Base-by-base conservation (phyloP, 2,888 invertebrate genomes). In the Disparrhopalites patrizii region DNA sequence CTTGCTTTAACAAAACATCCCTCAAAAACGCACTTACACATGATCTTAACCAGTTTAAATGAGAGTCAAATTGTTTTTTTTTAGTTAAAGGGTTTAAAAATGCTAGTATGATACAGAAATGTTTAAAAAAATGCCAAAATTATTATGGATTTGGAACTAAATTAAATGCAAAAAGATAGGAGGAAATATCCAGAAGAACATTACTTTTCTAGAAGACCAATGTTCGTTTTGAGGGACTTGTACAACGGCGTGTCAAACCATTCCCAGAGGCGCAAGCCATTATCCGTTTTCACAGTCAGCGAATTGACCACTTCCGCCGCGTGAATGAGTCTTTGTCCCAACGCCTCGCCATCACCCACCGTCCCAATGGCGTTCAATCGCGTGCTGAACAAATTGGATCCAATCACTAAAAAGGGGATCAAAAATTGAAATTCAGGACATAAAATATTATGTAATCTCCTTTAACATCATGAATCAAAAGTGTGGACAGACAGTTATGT, bases 211-310 rank as follows among this genome's bases (percentile, higher is more conserved):
- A 93, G 86, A 76, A 83, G 87, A 68, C 83, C 81, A 76, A 91
- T 90, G 27, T 89, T 85, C 63, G 82, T 81, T 10, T 81, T 83
- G 23, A 93, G 80, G 78, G 84, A 86, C 62, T 79, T 85, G 76
- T 89, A 92, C 18, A 86, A 78, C 0, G 89, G 87, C 0, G 92
- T 92, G 68, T 86, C 83, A 70, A 89, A 85, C 70, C 82, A 81
- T 90, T 91, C 92, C 90, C 92, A 93, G 2, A 89, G 77, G 68
- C 85, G 83, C 0, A 81, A 81, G 10, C 55, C 38, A 63, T 63
- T 63, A 31, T 63, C 62, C 5, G 28, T 31, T 15, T 25, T 23
- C n/a, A 55, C 20, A 7, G 62, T 63, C 10, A 33, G 28, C 1
- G 40, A 36, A 43, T 63, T 63, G 4, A 55, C 55, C 2, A 1